Percentiles rank a stretch among this genome's conserved stretches.
These are phyloP conservation scores for Platichthys stellatus DNA, from an alignment of 2,113 vertebrate genomes.

Conservation along the genomic window DNA sequence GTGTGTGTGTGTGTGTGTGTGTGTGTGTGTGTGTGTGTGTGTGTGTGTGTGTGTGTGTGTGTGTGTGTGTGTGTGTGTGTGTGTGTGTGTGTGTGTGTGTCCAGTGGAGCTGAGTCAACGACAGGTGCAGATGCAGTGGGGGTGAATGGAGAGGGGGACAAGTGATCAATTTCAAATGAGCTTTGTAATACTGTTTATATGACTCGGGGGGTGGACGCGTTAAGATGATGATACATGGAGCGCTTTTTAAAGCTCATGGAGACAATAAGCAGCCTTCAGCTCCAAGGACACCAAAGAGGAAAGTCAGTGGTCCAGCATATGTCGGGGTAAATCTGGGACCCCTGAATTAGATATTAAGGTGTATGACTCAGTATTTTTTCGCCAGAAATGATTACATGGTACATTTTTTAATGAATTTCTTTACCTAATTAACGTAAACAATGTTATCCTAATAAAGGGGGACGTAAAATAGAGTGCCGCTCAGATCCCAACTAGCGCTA, in stretches of 20 bases:
- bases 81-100: conserved; percentile 7
- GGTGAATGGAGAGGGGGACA: conserved; percentile 36
- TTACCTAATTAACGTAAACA: neutral
- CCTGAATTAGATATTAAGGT: neutral
- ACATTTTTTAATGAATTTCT: neutral
- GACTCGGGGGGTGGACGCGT: conserved; percentile 33
- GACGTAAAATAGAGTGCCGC: no score
- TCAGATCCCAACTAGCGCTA: no score
- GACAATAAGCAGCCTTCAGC: conserved; percentile 12
- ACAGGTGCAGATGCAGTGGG: conserved; percentile 72
- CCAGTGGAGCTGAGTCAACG: conserved; percentile 61
- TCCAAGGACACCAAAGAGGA: neutral
- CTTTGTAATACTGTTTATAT: conserved; percentile 65
- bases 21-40: conserved; percentile 10
- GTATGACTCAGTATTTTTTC: neutral
- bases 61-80: neutral
- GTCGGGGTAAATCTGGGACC: neutral
- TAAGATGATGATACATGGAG: conserved; percentile 40
- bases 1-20: neutral
- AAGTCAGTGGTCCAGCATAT: neutral
- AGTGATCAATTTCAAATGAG: conserved; percentile 73
- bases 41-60: conserved; percentile 5
- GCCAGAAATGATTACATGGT: neutral
- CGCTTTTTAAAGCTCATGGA: conserved; percentile 32
- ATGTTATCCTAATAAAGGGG: neutral